Evolutionary conservation across 2,888 invertebrate genomes (phyloP).

Genomic region (Acanthococcus lagerstroemiae): DNA sequence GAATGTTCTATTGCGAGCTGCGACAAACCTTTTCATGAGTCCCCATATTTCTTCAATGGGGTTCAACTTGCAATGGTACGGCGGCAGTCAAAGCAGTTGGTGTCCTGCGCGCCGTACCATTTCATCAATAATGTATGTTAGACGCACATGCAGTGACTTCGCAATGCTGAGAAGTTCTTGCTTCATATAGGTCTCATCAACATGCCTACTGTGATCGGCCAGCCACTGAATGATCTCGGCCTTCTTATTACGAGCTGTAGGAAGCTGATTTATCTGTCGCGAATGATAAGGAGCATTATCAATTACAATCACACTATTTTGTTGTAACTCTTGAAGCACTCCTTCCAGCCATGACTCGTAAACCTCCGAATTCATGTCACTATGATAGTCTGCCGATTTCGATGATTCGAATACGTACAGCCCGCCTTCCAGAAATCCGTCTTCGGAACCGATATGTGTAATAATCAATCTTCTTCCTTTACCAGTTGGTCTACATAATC

Average conservation of each 20-base stretch:
- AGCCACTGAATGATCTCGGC: not conserved
- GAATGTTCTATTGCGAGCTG: not conserved
- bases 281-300: not conserved
- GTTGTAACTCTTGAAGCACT: not conserved
- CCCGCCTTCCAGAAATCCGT: not conserved
- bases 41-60: not conserved
- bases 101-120: not conserved
- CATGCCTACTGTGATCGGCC: not conserved
- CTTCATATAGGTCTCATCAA: not conserved
- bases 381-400: conserved; percentile 24
- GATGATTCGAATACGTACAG: not conserved
- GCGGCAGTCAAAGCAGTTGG: not conserved
- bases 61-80: not conserved
- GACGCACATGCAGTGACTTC: no score
- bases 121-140: not conserved
- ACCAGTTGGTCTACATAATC: not conserved
- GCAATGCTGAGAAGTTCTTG: not conserved
- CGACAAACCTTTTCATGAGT: not conserved
- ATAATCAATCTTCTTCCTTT: not conserved
- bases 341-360: conserved; percentile 24
- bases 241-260: not conserved
- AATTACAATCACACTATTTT: not conserved
- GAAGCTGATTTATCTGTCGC: not conserved
- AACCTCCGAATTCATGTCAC: conserved; percentile 10
- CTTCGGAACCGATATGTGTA: not conserved